Conservation (phyloP, 2,888 invertebrate genomes). For the Lydus trimaculatus region DNA sequence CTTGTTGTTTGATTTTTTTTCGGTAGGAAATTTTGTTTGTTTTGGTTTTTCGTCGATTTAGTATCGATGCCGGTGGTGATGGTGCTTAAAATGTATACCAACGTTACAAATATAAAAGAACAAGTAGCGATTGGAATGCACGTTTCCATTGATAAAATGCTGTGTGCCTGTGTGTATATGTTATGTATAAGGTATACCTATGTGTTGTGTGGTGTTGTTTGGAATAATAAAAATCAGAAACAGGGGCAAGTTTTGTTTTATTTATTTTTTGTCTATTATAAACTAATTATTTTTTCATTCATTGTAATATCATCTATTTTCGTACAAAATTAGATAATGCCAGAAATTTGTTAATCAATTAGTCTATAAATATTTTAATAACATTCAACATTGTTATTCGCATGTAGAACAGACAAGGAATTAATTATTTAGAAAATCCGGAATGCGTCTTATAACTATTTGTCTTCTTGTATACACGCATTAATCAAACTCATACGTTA, state of each 20-base stretch:
- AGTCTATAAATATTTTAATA: background rate
- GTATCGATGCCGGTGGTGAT: constrained; percentile 39
- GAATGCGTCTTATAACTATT: background rate
- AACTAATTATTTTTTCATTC: background rate
- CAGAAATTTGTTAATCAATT: background rate
- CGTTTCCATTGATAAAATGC: constrained; percentile 14
- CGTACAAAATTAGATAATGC: background rate
- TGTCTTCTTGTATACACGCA: background rate
- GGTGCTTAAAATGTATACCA: constrained; percentile 28
- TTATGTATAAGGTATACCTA: no score
- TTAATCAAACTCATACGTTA: background rate
- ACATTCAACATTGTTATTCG: background rate
- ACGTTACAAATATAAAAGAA: constrained; percentile 14
- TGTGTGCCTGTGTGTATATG: background rate
- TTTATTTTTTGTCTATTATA: background rate
- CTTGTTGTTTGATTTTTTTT: background rate
- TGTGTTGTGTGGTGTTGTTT: background rate
- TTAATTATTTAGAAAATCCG: background rate
- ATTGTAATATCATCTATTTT: background rate
- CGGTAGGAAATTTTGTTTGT: background rate
- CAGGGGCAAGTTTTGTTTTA: background rate
- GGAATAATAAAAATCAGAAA: background rate
- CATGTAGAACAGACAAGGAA: background rate
- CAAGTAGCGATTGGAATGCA: constrained; percentile 13
- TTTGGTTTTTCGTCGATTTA: constrained; percentile 54